A percentile compares a stretch with the other conserved stretches of the same genome.
These are phyloP conservation scores for Cephus spinipes DNA, from an alignment of 2,888 invertebrate species.

Conservation along the genomic window DNA sequence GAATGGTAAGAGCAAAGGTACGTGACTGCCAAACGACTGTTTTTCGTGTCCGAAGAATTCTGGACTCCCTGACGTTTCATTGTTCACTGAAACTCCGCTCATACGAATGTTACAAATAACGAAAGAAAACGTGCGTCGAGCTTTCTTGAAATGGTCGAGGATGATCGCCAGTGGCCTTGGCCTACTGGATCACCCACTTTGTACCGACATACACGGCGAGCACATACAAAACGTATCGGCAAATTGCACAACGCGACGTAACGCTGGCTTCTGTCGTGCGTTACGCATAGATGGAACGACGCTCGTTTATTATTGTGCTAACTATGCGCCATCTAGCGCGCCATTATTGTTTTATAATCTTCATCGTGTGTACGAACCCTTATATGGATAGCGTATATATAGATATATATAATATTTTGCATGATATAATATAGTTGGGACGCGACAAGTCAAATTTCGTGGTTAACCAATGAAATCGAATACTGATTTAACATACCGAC, in stretches of 20 bases:
- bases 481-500: neutral
- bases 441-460: neutral
- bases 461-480: neutral
- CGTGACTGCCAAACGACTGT: neutral
- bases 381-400: neutral
- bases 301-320: neutral
- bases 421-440: no score
- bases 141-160: slow-evolving; percentile 8
- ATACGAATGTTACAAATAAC: neutral
- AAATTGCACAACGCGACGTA: slow-evolving; percentile 1
- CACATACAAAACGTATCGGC: slow-evolving; percentile 4
- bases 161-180: slow-evolving; percentile 31
- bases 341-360: neutral
- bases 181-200: slow-evolving; percentile 33
- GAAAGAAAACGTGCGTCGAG: neutral
- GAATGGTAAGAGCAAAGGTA: neutral
- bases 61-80: neutral
- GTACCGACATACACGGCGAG: slow-evolving; percentile 27
- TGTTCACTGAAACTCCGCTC: neutral
- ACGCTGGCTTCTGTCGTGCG: neutral
- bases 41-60: neutral
- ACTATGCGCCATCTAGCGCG: neutral
- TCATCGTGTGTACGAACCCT: neutral
- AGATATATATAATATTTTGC: neutral
- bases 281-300: neutral